A percentile compares a stretch with the other conserved stretches of the same genome.
Evolutionary conservation across 2,113 vertebrate species (phyloP).

Genomic region (Eptesicus fuscus): DNA sequence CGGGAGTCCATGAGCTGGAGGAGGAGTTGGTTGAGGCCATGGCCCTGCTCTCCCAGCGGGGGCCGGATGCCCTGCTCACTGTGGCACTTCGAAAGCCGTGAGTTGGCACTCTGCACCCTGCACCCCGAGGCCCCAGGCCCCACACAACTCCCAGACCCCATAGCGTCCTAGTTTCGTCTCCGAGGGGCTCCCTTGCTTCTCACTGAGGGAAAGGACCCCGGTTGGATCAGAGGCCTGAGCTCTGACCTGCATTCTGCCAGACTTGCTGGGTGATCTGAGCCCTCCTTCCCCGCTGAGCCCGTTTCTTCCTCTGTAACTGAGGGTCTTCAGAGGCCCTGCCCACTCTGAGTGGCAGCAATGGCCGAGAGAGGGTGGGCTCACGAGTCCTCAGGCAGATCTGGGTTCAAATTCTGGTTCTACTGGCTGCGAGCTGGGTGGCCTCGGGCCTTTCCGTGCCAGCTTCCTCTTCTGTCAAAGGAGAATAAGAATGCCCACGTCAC

Average conservation of each 20-base stretch:
- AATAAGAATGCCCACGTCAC: fast-evolving
- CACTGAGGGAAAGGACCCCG: neutral
- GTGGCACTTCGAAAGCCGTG: slow-evolving; percentile 95
- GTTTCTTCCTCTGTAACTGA: neutral
- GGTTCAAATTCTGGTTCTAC: neutral
- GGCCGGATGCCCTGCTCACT: slow-evolving; percentile 92
- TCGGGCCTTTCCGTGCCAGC: neutral
- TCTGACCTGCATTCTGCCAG: neutral
- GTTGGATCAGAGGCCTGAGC: neutral
- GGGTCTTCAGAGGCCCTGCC: neutral
- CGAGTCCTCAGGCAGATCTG: neutral
- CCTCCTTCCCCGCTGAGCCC: neutral
- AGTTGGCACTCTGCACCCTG: slow-evolving; percentile 60
- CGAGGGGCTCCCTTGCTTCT: neutral
- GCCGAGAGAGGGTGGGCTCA: neutral
- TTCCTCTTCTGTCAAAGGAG: neutral
- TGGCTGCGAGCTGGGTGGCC: neutral
- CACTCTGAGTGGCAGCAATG: neutral
- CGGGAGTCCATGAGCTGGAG: slow-evolving; percentile 80
- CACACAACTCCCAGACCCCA: fast-evolving
- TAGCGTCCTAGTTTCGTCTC: neutral
- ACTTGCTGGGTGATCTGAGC: neutral
- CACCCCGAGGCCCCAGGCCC: fast-evolving
- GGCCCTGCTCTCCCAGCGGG: slow-evolving; percentile 90
- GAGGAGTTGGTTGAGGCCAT: slow-evolving; percentile 92